Conservation (phyloP, 1,140 invertebrate genomes). For the Bradynema listronoti region DNA sequence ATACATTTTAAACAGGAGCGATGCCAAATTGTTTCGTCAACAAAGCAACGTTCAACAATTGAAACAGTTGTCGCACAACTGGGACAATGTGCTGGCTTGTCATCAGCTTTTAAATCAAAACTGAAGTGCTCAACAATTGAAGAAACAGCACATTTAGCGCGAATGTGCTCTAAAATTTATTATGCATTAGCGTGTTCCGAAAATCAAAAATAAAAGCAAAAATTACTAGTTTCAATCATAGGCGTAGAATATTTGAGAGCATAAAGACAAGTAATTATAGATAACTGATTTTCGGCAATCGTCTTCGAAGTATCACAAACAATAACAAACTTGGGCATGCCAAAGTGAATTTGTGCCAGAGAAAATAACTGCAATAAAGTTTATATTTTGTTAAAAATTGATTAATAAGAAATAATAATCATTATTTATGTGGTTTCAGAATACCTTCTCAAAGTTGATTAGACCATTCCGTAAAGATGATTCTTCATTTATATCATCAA, state of each 20-base stretch:
- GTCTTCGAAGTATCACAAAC: no score
- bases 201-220: background rate
- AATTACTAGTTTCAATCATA: slow-evolving; percentile 1
- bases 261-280: background rate
- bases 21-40: slow-evolving; percentile 11
- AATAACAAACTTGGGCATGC: no score
- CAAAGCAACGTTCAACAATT: slow-evolving; percentile 2
- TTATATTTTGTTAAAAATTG: no score
- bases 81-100: background rate
- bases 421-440: no score
- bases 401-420: no score
- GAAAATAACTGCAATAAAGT: no score
- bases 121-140: background rate
- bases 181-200: no score
- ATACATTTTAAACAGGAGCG: slow-evolving; percentile 12
- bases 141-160: background rate
- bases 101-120: background rate
- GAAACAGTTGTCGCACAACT: background rate
- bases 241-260: background rate
- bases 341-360: no score
- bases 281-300: slow-evolving; percentile 6
- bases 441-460: no score
- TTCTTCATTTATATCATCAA: no score
- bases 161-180: background rate
- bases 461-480: no score